Evolutionary conservation across 2,888 invertebrate species (phyloP).

Genomic region (Tortrix viridana): DNA sequence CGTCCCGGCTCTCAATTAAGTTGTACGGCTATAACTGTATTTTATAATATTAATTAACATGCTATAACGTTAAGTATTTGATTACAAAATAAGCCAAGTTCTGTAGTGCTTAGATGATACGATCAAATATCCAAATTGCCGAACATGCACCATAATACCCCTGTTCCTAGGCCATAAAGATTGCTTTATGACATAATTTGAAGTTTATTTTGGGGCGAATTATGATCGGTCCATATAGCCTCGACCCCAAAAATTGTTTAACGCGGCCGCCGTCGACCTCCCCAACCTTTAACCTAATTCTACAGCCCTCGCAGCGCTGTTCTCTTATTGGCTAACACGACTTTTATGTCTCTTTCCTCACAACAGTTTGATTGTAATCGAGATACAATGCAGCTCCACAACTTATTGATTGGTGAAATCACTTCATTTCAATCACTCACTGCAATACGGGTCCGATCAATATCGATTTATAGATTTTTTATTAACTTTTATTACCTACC

Average conservation of each 20-base stretch:
- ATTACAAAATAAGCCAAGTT: not conserved
- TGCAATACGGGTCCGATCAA: constrained; percentile 43
- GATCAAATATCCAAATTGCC: constrained; percentile 10
- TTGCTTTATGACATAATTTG: constrained; percentile 59
- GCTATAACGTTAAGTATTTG: not conserved
- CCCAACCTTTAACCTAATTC: constrained; percentile 74
- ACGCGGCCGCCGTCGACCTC: constrained; percentile 57
- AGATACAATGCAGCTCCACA: constrained; percentile 46
- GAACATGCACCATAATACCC: constrained; percentile 15
- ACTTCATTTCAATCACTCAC: constrained; percentile 47
- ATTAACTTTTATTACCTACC: not conserved
- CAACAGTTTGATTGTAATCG: constrained; percentile 47
- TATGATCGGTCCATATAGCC: constrained; percentile 63
- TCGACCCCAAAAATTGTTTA: constrained; percentile 65
- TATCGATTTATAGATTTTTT: constrained; percentile 19
- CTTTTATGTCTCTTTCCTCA: constrained; percentile 48
- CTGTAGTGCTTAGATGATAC: not conserved
- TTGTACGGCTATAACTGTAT: too few relatives aligned
- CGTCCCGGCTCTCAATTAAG: too few relatives aligned
- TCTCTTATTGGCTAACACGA: constrained; percentile 64
- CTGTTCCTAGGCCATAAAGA: constrained; percentile 43
- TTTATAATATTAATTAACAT: not conserved
- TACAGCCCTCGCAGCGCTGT: constrained; percentile 58
- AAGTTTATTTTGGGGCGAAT: constrained; percentile 64
- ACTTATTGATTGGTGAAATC: constrained; percentile 48